Percentiles rank a stretch among this genome's conserved stretches.
These are phyloP conservation scores for Craniophora ligustri DNA, from an alignment of 2,888 invertebrate genomes.

Conservation along the genomic window DNA sequence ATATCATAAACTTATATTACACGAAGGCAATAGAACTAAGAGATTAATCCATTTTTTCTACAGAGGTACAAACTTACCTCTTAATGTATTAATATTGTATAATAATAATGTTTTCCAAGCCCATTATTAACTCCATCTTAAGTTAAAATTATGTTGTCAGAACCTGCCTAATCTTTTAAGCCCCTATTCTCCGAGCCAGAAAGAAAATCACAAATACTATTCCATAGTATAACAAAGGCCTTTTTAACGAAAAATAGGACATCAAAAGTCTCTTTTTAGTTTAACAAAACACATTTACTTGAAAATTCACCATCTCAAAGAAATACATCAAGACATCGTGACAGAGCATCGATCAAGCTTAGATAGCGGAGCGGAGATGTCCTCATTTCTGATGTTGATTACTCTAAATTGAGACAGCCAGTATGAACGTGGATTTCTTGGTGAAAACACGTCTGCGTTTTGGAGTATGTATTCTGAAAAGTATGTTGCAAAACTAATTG, in stretches of 20 bases:
- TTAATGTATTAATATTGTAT: too few relatives aligned
- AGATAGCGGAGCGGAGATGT: slow-evolving; percentile 36
- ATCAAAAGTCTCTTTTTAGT: slow-evolving; percentile 36
- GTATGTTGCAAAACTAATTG: too few relatives aligned
- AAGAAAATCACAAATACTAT: slow-evolving; percentile 17
- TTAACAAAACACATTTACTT: slow-evolving; percentile 42
- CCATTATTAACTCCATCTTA: too few relatives aligned
- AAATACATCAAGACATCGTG: slow-evolving; percentile 44
- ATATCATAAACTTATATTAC: too few relatives aligned
- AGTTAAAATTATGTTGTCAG: slow-evolving; percentile 16
- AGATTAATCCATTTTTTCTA: too few relatives aligned
- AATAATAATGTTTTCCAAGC: too few relatives aligned
- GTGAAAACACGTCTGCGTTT: neutral
- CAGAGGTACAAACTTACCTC: too few relatives aligned
- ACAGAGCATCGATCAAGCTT: slow-evolving; percentile 53
- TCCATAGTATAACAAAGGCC: slow-evolving; percentile 14
- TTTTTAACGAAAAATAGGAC: slow-evolving; percentile 20
- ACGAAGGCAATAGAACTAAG: too few relatives aligned
- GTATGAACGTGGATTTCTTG: slow-evolving; percentile 1
- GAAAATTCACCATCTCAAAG: slow-evolving; percentile 35
- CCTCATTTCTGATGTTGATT: slow-evolving; percentile 51
- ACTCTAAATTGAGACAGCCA: slow-evolving; percentile 47
- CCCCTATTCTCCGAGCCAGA: too few relatives aligned
- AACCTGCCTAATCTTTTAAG: neutral
- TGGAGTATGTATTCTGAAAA: slow-evolving; percentile 5